phyloP scores from a whole-genome alignment of 2,113 vertebrate genomes.

The Actenoides lindsayi region DNA sequence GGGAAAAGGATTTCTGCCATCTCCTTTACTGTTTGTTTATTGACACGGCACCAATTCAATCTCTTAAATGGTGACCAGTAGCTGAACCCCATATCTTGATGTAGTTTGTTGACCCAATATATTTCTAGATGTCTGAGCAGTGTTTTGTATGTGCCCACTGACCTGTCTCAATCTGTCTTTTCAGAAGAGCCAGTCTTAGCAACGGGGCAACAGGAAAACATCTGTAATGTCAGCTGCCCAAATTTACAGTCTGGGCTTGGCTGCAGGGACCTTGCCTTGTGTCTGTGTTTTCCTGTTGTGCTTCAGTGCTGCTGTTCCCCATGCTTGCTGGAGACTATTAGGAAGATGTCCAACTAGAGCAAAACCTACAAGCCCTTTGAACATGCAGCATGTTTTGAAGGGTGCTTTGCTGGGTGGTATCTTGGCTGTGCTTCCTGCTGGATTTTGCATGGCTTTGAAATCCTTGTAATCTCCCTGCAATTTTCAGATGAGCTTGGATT shows the following conservation, averaged over 20 bases:
- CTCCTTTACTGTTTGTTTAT: conserved; percentile 39
- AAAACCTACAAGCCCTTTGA: not conserved
- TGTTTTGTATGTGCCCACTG: conserved; percentile 40
- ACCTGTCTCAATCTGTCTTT: conserved; percentile 27
- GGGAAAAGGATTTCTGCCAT: not conserved
- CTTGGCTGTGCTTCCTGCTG: conserved; percentile 25
- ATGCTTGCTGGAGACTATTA: not conserved
- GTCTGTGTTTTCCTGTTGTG: not conserved
- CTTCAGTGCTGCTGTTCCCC: not conserved
- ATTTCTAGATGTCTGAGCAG: conserved; percentile 12
- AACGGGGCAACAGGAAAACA: not conserved
- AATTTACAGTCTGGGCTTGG: conserved; percentile 41
- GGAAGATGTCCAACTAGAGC: not conserved
- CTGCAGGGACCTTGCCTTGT: not conserved
- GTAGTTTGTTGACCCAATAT: not conserved
- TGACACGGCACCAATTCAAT: conserved; percentile 7
- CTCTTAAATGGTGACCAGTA: conserved; percentile 7
- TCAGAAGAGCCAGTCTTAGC: conserved; percentile 23
- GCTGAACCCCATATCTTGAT: not conserved
- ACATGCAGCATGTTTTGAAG: not conserved
- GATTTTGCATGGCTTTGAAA: conserved; percentile 47
- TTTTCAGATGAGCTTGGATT: conserved; percentile 25
- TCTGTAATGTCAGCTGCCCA: conserved; percentile 43
- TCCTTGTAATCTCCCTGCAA: not conserved
- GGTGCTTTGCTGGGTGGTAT: conserved; percentile 14